These are phyloP conservation scores for Chelidonichthys spinosus DNA, from an alignment of 2,797 vertebrate genomes.

Conservation along the genomic window DNA sequence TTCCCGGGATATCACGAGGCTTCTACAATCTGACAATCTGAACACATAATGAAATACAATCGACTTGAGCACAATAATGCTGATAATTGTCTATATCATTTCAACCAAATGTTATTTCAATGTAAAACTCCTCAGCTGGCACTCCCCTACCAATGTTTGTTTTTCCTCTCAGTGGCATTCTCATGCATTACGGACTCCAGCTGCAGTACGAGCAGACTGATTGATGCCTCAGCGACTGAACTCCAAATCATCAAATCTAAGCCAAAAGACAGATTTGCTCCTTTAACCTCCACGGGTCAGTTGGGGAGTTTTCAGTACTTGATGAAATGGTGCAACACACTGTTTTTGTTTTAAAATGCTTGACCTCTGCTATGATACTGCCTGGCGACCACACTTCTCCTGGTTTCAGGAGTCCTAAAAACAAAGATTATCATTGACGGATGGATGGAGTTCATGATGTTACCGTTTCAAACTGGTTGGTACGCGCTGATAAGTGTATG, in stretches of 20 bases:
- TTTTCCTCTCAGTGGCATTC: conserved; percentile 4
- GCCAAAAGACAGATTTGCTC: conserved; percentile 18
- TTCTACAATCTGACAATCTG: too few relatives aligned
- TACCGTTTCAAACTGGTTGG: too few relatives aligned
- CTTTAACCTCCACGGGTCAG: conserved; percentile 18
- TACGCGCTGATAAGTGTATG: too few relatives aligned
- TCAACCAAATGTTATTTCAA: conserved; percentile 21
- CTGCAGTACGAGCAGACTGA: conserved; percentile 13
- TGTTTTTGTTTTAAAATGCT: too few relatives aligned
- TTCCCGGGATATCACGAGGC: too few relatives aligned
- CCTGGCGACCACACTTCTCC: too few relatives aligned
- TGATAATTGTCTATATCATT: conserved; percentile 33
- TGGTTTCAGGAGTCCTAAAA: too few relatives aligned
- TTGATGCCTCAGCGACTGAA: conserved; percentile 2
- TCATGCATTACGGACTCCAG: conserved; percentile 1
- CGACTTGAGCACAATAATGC: conserved; percentile 16
- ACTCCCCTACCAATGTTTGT: conserved; percentile 9
- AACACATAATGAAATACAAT: too few relatives aligned
- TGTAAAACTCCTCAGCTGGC: conserved; percentile 24
- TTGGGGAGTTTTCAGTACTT: background rate
- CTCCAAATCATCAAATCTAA: conserved; percentile 3
- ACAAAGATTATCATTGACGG: too few relatives aligned
- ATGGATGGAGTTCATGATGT: too few relatives aligned
- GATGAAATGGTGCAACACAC: conserved; percentile 3
- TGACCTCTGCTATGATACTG: too few relatives aligned